Base-by-base conservation (phyloP, 2,888 invertebrate genomes). In the Eudasyphora cyanicolor region DNA sequence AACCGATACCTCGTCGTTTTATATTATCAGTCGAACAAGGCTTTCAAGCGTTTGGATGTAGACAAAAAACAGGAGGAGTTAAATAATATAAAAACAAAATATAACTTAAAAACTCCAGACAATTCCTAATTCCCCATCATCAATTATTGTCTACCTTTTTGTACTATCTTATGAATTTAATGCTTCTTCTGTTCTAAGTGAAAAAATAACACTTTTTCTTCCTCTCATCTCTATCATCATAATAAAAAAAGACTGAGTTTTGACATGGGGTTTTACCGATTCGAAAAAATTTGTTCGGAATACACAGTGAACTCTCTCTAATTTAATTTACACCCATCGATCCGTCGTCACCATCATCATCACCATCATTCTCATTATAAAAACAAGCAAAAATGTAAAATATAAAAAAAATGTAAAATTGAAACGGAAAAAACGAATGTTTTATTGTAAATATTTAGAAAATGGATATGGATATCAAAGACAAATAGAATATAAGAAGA, bases 1-100 rank as follows among this genome's bases (percentile, higher is more conserved):
- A 99, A 99, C 92, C 94, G 99, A 88, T 99, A 99, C 91, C 94
- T 99, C 42, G 99, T 99, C n/a, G 99, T 99, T 1, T 93, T 99
- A 7, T 99, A 99, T 92, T 99, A 99, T 92, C 98, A 99, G 93
- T 96, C 97, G 42, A 97, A 96, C 89, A 98, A 98, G 93, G 98
- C 98, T 69, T 98, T 98, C 92, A 99, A 99, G 93, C 96, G 98
- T 86, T 95, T 98, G 85, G 98, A 99, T 92, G 95, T 97, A 87
- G 98, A 98, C 90, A 98, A 98, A 93, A 98, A 98, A 92, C 95
- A 97, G 91, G 98, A 98, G 91, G 98, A 99, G 93, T 94, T 99
- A 78, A 98, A 98, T 89, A 97, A 97, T 91, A 95, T 98, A 91
- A 99, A 98, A 93, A 96, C 97, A 86, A 98, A 98, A 92, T 99